Evolutionary conservation across 53 echinoderm and acorn worm species (phyloP).

Genomic region (Echinarachnius parma): DNA sequence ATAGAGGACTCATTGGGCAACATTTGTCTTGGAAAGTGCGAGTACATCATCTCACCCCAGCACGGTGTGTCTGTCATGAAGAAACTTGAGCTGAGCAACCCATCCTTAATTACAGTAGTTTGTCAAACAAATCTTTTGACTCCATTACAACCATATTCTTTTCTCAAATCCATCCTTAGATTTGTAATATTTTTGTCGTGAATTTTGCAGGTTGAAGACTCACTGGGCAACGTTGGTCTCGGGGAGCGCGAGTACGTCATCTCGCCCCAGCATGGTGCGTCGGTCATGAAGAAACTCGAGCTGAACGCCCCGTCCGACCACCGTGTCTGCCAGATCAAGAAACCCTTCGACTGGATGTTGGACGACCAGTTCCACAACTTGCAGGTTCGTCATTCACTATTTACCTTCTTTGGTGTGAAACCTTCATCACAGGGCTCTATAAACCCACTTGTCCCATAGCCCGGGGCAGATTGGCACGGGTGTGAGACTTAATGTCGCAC

Average conservation of each 20-base stretch:
- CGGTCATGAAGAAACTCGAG: constrained; percentile 77
- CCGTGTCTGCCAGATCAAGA: constrained; percentile 75
- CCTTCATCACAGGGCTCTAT: no score
- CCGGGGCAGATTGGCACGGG: no score
- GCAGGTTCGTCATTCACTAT: constrained; percentile 65
- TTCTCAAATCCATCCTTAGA: no score
- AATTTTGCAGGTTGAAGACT: constrained; percentile 87
- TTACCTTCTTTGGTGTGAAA: no score
- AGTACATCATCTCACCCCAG: constrained; percentile 93
- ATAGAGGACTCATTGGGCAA: constrained; percentile 90
- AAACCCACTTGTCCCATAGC: no score
- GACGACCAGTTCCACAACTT: constrained; percentile 99
- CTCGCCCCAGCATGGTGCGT: constrained; percentile 85
- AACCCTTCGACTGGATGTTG: constrained; percentile 99
- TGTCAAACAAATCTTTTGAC: no score
- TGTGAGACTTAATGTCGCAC: no score
- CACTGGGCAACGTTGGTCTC: constrained; percentile 73
- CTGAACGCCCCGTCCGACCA: constrained; percentile 77
- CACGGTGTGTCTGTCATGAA: constrained; percentile 81
- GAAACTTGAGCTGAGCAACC: constrained; percentile 63
- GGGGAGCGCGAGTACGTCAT: constrained; percentile 95
- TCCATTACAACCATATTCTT: no score
- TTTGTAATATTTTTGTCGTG: no score
- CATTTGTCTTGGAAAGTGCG: constrained; percentile 80
- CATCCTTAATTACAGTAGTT: no score